Conservation (phyloP, 2,888 invertebrate species). For the Zygogramma bicolorata region DNA sequence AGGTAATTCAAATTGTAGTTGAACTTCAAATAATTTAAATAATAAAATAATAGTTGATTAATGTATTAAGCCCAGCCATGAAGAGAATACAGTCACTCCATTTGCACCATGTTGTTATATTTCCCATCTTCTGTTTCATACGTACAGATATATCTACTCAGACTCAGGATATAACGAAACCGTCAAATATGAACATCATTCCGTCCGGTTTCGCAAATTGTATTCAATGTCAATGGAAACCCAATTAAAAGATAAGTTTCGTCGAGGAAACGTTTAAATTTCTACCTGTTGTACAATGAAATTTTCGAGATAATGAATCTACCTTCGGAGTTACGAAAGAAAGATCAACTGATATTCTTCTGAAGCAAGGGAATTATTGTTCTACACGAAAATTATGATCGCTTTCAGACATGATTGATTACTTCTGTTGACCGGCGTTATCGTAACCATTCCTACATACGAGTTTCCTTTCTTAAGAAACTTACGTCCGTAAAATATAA, state of each 20-base stretch:
- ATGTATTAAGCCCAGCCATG: no score
- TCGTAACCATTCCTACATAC: background rate
- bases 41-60: no score
- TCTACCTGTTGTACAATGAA: conserved; percentile 17
- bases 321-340: conserved; percentile 6
- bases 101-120: no score
- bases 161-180: conserved; percentile 30
- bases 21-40: no score
- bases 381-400: background rate
- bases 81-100: no score
- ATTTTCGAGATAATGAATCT: conserved; percentile 17
- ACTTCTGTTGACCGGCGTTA: background rate
- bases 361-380: background rate
- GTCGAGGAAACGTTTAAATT: conserved; percentile 5
- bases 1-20: no score
- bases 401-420: background rate
- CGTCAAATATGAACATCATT: conserved; percentile 34
- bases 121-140: no score
- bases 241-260: conserved; percentile 1
- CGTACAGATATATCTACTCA: no score
- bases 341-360: background rate
- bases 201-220: conserved; percentile 32
- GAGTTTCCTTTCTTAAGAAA: background rate
- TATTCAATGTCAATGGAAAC: conserved; percentile 36
- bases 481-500: no score